phyloP scores from a whole-genome alignment of 2,888 invertebrate genomes.

The Apantesis nais region DNA sequence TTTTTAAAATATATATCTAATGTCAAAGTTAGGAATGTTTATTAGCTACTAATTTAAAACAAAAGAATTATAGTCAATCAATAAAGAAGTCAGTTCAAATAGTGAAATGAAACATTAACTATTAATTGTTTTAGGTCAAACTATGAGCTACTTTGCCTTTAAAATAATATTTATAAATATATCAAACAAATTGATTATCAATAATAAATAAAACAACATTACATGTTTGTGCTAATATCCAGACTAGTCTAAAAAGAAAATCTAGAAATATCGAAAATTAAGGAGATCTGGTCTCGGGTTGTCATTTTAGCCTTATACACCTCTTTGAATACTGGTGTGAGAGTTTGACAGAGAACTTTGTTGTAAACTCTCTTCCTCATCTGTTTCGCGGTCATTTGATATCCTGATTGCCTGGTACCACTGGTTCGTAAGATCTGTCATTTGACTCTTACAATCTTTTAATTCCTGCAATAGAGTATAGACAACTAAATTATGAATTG shows the following conservation, averaged over 20 bases:
- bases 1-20: background rate
- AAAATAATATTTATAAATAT: background rate
- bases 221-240: background rate
- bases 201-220: background rate
- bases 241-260: too few species aligned
- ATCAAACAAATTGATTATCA: background rate
- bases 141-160: background rate
- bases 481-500: background rate
- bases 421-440: conserved; percentile 97
- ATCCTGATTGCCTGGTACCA: conserved; percentile 98
- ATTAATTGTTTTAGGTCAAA: background rate
- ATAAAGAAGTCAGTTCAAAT: background rate
- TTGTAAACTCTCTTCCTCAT: conserved; percentile 86
- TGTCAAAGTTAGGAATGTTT: background rate
- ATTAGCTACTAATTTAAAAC: background rate
- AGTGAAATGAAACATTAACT: background rate
- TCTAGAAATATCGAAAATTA: background rate
- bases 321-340: conserved; percentile 71
- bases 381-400: conserved; percentile 94
- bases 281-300: background rate
- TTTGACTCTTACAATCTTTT: conserved; percentile 97
- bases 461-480: conserved; percentile 88
- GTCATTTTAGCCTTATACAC: conserved; percentile 59
- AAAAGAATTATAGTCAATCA: background rate
- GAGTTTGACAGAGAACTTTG: conserved; percentile 76